Evolutionary conservation across 2,113 vertebrate species (phyloP).

Genomic region (Gopherus flavomarginatus): DNA sequence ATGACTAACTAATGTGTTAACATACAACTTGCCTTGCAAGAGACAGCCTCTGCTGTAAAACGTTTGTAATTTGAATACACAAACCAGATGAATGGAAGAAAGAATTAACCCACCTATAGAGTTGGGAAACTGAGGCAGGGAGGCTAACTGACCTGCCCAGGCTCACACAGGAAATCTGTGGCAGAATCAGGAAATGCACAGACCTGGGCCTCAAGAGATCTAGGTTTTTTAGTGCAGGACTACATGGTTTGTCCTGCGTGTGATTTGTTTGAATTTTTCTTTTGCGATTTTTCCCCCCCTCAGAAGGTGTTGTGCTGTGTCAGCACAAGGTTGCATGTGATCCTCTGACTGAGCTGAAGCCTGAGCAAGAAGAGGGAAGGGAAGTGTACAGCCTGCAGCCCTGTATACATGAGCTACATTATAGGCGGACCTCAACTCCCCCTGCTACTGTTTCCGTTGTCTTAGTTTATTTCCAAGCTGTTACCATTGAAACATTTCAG

Average conservation of each 20-base stretch:
- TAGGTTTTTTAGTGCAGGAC: background rate
- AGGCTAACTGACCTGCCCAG: background rate
- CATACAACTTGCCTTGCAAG: background rate
- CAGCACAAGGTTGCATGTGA: background rate
- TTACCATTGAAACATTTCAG: rapidly evolving
- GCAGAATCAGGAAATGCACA: background rate
- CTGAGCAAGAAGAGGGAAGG: background rate
- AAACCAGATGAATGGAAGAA: background rate
- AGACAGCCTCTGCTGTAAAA: background rate
- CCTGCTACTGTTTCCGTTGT: background rate
- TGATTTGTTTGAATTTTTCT: background rate
- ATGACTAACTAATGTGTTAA: background rate
- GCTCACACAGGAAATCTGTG: background rate
- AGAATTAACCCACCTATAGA: background rate
- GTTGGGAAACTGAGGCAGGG: background rate
- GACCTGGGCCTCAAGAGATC: background rate
- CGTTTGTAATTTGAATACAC: background rate
- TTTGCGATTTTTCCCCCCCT: background rate
- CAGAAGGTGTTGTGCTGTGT: background rate
- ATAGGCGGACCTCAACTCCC: background rate
- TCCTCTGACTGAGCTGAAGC: rapidly evolving
- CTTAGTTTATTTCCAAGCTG: background rate
- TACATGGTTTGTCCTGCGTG: rapidly evolving
- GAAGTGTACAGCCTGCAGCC: background rate
- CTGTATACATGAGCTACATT: background rate